Conservation (phyloP, 1,140 invertebrate species). For the Meloidogyne hapla region DNA sequence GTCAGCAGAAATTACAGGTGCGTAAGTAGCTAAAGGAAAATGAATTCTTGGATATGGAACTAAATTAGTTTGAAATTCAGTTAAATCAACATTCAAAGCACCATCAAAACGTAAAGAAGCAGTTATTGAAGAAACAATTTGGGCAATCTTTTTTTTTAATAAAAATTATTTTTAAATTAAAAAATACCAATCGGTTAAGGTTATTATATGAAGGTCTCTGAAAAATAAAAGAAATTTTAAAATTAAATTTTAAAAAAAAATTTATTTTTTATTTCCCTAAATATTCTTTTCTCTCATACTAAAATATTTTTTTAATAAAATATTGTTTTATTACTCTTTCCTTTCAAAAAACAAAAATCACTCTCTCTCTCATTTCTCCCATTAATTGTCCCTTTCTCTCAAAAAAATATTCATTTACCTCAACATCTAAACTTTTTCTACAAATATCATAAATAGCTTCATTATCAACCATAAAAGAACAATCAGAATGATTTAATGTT, state of each 20-base stretch:
- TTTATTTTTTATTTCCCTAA: too few relatives aligned
- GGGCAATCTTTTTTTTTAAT: constrained; percentile 71
- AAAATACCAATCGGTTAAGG: constrained; percentile 41
- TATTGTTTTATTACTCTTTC: too few relatives aligned
- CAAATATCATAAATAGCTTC: constrained; percentile 88
- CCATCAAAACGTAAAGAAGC: constrained; percentile 85
- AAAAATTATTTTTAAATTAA: neutral
- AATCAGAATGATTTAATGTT: constrained; percentile 63
- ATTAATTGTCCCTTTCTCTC: too few relatives aligned
- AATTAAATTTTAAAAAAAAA: constrained; percentile 16
- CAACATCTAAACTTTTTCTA: constrained; percentile 73
- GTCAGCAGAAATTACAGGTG: constrained; percentile 59
- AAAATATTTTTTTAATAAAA: too few relatives aligned
- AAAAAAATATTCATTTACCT: too few relatives aligned
- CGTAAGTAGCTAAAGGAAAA: constrained; percentile 68
- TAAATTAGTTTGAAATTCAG: constrained; percentile 83
- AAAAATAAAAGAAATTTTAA: neutral
- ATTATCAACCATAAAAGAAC: constrained; percentile 71
- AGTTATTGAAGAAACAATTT: constrained; percentile 82
- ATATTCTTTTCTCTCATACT: too few relatives aligned
- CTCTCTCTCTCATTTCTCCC: too few relatives aligned
- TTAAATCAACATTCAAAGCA: constrained; percentile 82
- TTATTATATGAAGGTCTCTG: constrained; percentile 77
- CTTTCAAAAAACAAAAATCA: too few relatives aligned
- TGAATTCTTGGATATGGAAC: constrained; percentile 81